phyloP scores from a whole-genome alignment of 2,113 vertebrate genomes.

The Clarias gariepinus region DNA sequence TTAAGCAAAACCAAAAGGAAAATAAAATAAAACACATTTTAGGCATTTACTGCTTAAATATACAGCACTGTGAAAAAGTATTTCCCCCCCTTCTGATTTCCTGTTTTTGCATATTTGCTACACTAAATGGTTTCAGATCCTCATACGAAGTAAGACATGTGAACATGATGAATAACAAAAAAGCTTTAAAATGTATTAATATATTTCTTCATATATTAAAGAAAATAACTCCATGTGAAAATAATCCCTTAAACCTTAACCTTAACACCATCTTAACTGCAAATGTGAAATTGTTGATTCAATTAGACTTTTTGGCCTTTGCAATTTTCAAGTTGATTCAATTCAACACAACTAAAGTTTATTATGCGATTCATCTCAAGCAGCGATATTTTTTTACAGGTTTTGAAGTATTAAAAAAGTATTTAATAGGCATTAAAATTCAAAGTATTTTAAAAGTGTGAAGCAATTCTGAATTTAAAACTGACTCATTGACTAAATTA shows the following conservation, averaged over 20 bases:
- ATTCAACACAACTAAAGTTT: too few species aligned
- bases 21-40: neutral
- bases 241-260: neutral
- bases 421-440: too few species aligned
- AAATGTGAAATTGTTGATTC: too few species aligned
- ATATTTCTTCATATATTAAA: neutral
- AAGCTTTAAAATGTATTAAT: neutral
- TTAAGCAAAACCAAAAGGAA: constrained; percentile 11
- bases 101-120: neutral
- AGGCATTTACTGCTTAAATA: neutral
- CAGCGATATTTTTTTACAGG: too few species aligned
- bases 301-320: too few species aligned
- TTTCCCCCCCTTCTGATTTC: neutral
- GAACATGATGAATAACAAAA: neutral
- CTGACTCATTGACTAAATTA: too few species aligned
- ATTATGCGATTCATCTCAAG: too few species aligned
- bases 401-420: too few species aligned
- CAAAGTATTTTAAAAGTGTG: too few species aligned
- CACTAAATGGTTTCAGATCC: neutral
- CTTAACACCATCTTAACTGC: neutral
- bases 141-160: neutral
- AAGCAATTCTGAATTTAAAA: too few species aligned
- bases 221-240: neutral
- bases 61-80: neutral
- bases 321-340: too few species aligned